These are phyloP conservation scores for Cryptophagus acutangulus DNA, from an alignment of 2,888 invertebrate genomes.

Conservation along the genomic window DNA sequence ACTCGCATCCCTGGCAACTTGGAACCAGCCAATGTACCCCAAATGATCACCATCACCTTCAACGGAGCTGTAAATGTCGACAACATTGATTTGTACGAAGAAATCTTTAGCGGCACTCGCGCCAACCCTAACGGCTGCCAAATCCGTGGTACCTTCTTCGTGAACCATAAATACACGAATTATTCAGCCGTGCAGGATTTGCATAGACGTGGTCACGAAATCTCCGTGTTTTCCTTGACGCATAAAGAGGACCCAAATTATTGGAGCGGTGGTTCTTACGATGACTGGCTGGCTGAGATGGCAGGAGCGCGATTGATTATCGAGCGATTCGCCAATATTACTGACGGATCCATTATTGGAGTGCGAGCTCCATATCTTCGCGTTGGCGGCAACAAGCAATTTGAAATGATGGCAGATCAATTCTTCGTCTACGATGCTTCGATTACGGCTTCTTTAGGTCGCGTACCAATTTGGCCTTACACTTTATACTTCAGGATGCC, in stretches of 20 bases:
- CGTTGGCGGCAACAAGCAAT: slow-evolving; percentile 91
- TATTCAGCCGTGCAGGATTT: slow-evolving; percentile 86
- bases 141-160: slow-evolving; percentile 85
- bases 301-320: slow-evolving; percentile 82
- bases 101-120: slow-evolving; percentile 79
- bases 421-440: slow-evolving; percentile 93
- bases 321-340: slow-evolving; percentile 86
- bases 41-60: slow-evolving; percentile 90
- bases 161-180: slow-evolving; percentile 88
- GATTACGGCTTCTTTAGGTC: slow-evolving; percentile 81
- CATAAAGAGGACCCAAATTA: slow-evolving; percentile 90
- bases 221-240: slow-evolving; percentile 85
- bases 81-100: slow-evolving; percentile 88
- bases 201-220: slow-evolving; percentile 86
- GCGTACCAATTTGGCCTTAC: slow-evolving; percentile 95
- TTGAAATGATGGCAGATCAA: slow-evolving; percentile 95
- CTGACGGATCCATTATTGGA: slow-evolving; percentile 85
- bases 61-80: slow-evolving; percentile 90
- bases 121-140: slow-evolving; percentile 87
- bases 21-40: slow-evolving; percentile 80
- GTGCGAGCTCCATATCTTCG: slow-evolving; percentile 83
- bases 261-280: slow-evolving; percentile 82
- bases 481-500: slow-evolving; percentile 95
- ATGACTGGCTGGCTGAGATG: slow-evolving; percentile 93
- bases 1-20: slow-evolving; percentile 82